A percentile compares a stretch with the other conserved stretches of the same genome.
Conservation (phyloP, 2,113 vertebrate species). For the Ophiodon elongatus region DNA sequence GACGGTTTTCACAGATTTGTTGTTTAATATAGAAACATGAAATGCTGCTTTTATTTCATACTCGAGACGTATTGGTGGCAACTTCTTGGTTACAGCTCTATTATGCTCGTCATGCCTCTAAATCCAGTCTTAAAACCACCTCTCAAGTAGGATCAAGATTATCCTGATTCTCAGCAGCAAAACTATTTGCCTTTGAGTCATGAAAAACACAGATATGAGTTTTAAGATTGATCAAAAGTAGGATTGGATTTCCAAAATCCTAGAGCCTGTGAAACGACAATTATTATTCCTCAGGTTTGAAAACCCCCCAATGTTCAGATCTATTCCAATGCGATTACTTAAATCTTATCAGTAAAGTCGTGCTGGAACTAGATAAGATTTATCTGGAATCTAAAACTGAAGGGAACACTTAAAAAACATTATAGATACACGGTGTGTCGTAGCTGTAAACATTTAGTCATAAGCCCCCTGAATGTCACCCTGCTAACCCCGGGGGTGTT, state of each 20-base stretch:
- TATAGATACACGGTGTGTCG: constrained; percentile 14
- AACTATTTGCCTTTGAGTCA: constrained; percentile 46
- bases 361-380: constrained; percentile 36
- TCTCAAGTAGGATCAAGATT: constrained; percentile 63
- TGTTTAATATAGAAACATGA: constrained; percentile 44
- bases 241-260: constrained; percentile 53
- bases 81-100: constrained; percentile 29
- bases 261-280: constrained; percentile 23
- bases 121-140: constrained; percentile 53
- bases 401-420: constrained; percentile 45
- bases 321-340: constrained; percentile 50
- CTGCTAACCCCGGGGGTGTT: background rate
- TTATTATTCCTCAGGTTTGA: constrained; percentile 35
- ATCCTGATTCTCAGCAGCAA: constrained; percentile 44
- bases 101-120: constrained; percentile 37
- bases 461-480: constrained; percentile 5
- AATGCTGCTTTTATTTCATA: constrained; percentile 29
- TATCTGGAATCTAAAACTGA: constrained; percentile 46
- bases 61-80: constrained; percentile 25
- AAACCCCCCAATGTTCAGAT: constrained; percentile 26
- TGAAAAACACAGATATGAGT: constrained; percentile 42
- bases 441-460: constrained; percentile 16
- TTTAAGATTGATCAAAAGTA: constrained; percentile 48
- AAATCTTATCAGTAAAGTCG: constrained; percentile 44
- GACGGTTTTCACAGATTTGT: constrained; percentile 29